These are phyloP conservation scores for Listronotus bonariensis DNA, from an alignment of 1,140 invertebrate genomes.

Conservation along the genomic window DNA sequence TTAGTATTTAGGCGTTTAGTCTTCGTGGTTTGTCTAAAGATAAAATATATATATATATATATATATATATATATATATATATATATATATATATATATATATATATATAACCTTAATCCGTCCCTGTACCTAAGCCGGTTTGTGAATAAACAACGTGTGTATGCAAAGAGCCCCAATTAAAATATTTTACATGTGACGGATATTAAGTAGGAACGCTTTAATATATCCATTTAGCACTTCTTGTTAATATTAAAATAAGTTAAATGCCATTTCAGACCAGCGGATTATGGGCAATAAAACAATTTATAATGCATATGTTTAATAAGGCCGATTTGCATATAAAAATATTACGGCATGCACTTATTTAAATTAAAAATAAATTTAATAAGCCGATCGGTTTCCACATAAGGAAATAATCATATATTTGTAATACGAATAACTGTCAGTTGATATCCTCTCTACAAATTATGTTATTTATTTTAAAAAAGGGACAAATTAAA, in stretches of 20 bases:
- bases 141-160: constrained; percentile 9
- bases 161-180: constrained; percentile 29
- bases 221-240: constrained; percentile 37
- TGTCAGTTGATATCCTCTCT: no score
- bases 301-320: constrained; percentile 26
- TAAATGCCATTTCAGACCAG: constrained; percentile 19
- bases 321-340: constrained; percentile 25
- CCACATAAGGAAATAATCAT: no score
- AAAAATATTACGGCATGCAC: neutral
- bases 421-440: no score
- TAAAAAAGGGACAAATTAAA: no score
- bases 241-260: constrained; percentile 35
- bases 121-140: constrained; percentile 10
- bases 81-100: no score
- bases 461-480: no score
- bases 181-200: constrained; percentile 30
- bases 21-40: no score
- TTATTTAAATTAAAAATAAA: constrained; percentile 12
- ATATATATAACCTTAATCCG: neutral
- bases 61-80: no score
- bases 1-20: no score
- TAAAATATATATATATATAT: no score
- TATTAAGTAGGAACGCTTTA: constrained; percentile 35
- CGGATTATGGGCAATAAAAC: constrained; percentile 21
- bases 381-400: no score